Evolutionary conservation across 2,888 invertebrate species (phyloP).

Genomic region (Esperia sulphurella): DNA sequence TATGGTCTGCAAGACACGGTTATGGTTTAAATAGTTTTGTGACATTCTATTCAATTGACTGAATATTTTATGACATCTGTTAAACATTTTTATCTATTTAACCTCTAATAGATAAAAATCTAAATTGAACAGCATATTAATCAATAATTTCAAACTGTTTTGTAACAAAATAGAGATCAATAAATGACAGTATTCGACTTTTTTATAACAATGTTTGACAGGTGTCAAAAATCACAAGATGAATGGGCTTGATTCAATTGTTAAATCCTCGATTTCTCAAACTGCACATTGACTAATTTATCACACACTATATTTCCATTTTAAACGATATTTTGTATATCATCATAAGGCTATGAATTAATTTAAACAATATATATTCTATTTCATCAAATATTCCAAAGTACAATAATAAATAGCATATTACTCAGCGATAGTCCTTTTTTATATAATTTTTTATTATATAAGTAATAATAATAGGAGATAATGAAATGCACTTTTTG

Average conservation of each 20-base stretch:
- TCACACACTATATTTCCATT: not conserved
- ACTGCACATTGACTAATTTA: constrained; percentile 3
- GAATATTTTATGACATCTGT: too few species aligned
- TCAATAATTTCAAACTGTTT: too few species aligned
- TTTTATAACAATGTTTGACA: not conserved
- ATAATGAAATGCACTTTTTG: not conserved
- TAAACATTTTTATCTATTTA: too few species aligned
- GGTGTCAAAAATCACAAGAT: not conserved
- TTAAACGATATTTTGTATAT: not conserved
- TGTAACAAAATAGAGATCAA: too few species aligned
- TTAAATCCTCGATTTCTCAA: constrained; percentile 7
- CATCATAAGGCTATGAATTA: not conserved
- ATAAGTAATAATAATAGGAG: constrained; percentile 2
- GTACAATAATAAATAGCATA: constrained; percentile 15
- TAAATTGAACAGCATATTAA: too few species aligned
- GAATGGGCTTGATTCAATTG: not conserved
- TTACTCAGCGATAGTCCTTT: constrained; percentile 10
- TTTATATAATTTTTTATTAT: constrained; percentile 9
- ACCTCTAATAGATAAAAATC: too few species aligned
- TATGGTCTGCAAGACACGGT: constrained; percentile 23
- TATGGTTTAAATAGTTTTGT: constrained; percentile 12
- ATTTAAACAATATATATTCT: not conserved
- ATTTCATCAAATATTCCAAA: constrained; percentile 2
- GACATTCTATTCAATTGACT: too few species aligned
- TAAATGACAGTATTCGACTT: not conserved